Evolutionary conservation across 1,140 invertebrate species (phyloP).

Genomic region (Drosophila rhopaloa): DNA sequence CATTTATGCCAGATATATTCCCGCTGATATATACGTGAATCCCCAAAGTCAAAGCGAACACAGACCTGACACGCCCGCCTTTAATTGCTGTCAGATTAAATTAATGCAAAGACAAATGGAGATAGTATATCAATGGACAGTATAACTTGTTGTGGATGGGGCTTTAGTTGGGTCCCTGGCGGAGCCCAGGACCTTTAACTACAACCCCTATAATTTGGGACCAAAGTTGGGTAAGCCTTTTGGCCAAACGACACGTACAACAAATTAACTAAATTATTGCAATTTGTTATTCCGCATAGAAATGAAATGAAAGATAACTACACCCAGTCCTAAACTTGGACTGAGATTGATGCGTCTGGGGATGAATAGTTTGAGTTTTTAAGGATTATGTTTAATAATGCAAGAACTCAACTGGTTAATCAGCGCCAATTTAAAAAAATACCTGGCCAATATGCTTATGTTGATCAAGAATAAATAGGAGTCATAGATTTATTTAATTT

Average conservation of each 20-base stretch:
- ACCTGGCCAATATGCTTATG: no score
- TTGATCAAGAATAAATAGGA: no score
- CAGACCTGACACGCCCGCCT: constrained; percentile 35
- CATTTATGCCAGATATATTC: constrained; percentile 40
- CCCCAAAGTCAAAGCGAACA: constrained; percentile 11
- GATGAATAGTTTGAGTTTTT: not conserved
- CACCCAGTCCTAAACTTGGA: not conserved
- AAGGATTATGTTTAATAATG: not conserved
- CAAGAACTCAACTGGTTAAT: not conserved
- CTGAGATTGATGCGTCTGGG: constrained; percentile 15
- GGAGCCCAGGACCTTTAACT: not conserved
- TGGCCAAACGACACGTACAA: constrained; percentile 44
- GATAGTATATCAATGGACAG: constrained; percentile 52
- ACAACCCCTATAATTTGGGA: not conserved
- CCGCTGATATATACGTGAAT: constrained; percentile 15
- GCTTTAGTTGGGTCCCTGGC: constrained; percentile 6
- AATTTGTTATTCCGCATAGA: constrained; percentile 44
- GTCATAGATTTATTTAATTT: no score
- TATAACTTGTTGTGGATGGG: constrained; percentile 29
- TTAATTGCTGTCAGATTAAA: constrained; percentile 61
- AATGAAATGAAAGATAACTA: constrained; percentile 41
- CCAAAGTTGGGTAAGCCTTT: constrained; percentile 29
- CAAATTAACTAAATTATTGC: constrained; percentile 69
- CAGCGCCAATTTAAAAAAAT: not conserved
- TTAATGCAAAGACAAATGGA: constrained; percentile 62